These are phyloP conservation scores for Pseudolaguvia tuberculata DNA, from an alignment of 2,113 vertebrate species.

Conservation along the genomic window DNA sequence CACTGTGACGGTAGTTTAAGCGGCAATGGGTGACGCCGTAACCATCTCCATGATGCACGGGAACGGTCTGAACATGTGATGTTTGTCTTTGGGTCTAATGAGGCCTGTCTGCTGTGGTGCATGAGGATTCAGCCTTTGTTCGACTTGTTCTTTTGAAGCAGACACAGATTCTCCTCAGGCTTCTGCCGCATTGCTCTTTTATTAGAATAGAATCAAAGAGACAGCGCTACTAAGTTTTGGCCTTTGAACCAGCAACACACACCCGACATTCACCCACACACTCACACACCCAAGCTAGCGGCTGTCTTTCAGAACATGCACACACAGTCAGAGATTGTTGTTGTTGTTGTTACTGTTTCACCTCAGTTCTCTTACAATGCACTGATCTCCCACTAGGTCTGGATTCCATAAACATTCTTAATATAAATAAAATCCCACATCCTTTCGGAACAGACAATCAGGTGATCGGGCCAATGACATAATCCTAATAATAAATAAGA, in stretches of 20 bases:
- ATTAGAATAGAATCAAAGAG: constrained; percentile 55
- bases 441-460: neutral
- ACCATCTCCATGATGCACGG: neutral
- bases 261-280: constrained; percentile 24
- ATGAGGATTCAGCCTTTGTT: constrained; percentile 43
- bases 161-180: constrained; percentile 48
- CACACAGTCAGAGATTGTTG: neutral
- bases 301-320: neutral
- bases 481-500: neutral
- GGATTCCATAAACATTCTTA: neutral
- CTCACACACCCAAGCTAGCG: neutral
- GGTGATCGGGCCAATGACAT: neutral
- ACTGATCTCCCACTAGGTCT: constrained; percentile 4
- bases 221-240: constrained; percentile 7
- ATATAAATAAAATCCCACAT: neutral
- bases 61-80: neutral
- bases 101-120: neutral
- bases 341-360: neutral
- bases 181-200: constrained; percentile 49
- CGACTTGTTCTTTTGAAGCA: constrained; percentile 50
- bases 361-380: neutral
- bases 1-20: constrained; percentile 19
- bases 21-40: constrained; percentile 4
- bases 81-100: neutral
- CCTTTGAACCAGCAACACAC: constrained; percentile 27